Conservation (phyloP, 2,888 invertebrate genomes). For the Theretra japonica region DNA sequence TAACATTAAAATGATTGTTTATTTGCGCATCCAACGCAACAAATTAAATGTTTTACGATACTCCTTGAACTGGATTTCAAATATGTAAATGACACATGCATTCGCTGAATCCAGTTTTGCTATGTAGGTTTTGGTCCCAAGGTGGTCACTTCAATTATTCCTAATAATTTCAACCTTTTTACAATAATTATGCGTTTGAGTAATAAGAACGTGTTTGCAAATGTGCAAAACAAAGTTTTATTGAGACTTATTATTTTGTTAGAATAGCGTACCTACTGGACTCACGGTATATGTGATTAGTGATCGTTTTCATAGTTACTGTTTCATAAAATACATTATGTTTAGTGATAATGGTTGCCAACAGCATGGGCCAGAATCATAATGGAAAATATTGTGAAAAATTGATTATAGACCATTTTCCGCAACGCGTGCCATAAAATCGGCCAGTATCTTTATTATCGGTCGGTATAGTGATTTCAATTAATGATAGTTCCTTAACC, state of each 20-base stretch:
- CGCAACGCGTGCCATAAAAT: no score
- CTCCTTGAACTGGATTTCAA: conserved; percentile 69
- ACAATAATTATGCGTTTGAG: conserved; percentile 7
- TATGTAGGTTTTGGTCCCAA: conserved; percentile 63
- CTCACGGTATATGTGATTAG: not conserved
- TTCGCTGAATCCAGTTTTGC: conserved; percentile 51
- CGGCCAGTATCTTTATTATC: no score
- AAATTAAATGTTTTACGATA: conserved; percentile 34
- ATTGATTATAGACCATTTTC: no score
- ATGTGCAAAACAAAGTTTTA: not conserved
- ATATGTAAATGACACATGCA: conserved; percentile 54
- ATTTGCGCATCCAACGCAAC: conserved; percentile 28
- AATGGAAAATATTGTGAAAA: no score
- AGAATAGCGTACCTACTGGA: not conserved
- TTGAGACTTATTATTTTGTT: not conserved
- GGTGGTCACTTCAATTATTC: conserved; percentile 48
- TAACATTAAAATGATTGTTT: conserved; percentile 30
- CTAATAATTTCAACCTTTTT: conserved; percentile 35
- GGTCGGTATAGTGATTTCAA: no score
- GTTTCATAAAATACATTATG: not conserved
- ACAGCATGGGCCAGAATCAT: no score
- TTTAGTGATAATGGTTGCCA: no score
- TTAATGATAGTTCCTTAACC: no score
- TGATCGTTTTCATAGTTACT: not conserved
- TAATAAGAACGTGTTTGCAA: conserved; percentile 6